A percentile compares a stretch with the other conserved stretches of the same genome.
Conservation (phyloP, 1,140 invertebrate genomes). For the Polypedilum pembai region DNA sequence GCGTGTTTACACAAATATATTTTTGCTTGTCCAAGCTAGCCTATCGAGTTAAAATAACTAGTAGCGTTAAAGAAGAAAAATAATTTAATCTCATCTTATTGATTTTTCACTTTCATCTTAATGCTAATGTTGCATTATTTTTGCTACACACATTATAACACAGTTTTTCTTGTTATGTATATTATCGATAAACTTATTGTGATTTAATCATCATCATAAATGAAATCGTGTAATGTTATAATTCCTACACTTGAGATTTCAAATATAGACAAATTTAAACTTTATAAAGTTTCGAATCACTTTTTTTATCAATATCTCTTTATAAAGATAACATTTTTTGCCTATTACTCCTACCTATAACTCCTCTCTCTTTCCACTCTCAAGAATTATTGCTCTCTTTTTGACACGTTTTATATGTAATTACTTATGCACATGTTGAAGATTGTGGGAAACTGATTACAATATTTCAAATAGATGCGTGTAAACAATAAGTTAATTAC, state of each 20-base stretch:
- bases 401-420: slow-evolving; percentile 18
- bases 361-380: neutral
- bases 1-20: too few relatives aligned
- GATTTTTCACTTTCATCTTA: neutral
- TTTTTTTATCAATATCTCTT: neutral
- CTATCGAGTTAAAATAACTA: too few relatives aligned
- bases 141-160: too few relatives aligned
- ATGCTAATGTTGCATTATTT: neutral
- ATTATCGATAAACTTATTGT: too few relatives aligned
- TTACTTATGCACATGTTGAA: neutral
- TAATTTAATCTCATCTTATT: neutral
- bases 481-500: neutral
- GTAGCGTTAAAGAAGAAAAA: too few relatives aligned
- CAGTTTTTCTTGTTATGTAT: too few relatives aligned
- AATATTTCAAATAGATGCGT: slow-evolving; percentile 8
- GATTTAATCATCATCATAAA: too few relatives aligned
- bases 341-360: neutral
- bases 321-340: neutral
- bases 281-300: too few relatives aligned
- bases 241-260: too few relatives aligned
- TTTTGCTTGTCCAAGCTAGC: too few relatives aligned
- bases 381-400: neutral
- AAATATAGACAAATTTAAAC: too few relatives aligned
- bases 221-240: too few relatives aligned
- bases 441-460: neutral